Conservation (phyloP, 53 echinoderm and acorn worm genomes). For the Holothuria scabra region DNA sequence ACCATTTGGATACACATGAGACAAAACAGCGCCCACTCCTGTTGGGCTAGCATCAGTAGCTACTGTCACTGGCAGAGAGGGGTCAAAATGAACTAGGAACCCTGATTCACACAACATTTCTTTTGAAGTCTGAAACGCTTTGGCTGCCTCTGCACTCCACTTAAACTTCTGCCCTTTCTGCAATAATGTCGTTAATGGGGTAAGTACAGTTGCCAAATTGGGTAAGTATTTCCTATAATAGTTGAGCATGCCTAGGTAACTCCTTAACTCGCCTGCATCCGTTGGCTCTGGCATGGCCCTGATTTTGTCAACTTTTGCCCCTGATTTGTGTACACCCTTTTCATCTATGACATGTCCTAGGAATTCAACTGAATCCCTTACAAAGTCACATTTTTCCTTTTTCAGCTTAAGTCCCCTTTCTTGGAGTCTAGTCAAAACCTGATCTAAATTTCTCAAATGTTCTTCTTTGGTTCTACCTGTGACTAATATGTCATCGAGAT, state of each 20-base stretch:
- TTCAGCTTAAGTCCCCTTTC: constrained; percentile 49
- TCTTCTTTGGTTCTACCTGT: constrained; percentile 36
- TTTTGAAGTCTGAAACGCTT: constrained; percentile 52
- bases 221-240: constrained; percentile 62
- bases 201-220: constrained; percentile 46
- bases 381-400: constrained; percentile 56
- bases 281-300: constrained; percentile 4
- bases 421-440: constrained; percentile 41
- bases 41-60: constrained; percentile 55
- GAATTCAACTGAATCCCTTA: constrained; percentile 50
- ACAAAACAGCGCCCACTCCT: constrained; percentile 57
- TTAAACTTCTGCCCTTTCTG: constrained; percentile 49
- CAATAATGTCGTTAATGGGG: constrained; percentile 52
- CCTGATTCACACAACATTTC: constrained; percentile 52
- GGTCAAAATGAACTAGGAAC: constrained; percentile 59
- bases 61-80: constrained; percentile 46
- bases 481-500: constrained; percentile 62
- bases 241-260: constrained; percentile 54
- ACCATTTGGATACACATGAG: constrained; percentile 42
- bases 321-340: constrained; percentile 33
- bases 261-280: constrained; percentile 28
- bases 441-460: constrained; percentile 49
- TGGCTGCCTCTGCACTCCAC: constrained; percentile 43
- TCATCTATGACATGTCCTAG: constrained; percentile 58
- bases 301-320: constrained; percentile 22